Evolutionary conservation across 2,797 vertebrate species (phyloP).

Genomic region (Lepidocolaptes lacrymiger): DNA sequence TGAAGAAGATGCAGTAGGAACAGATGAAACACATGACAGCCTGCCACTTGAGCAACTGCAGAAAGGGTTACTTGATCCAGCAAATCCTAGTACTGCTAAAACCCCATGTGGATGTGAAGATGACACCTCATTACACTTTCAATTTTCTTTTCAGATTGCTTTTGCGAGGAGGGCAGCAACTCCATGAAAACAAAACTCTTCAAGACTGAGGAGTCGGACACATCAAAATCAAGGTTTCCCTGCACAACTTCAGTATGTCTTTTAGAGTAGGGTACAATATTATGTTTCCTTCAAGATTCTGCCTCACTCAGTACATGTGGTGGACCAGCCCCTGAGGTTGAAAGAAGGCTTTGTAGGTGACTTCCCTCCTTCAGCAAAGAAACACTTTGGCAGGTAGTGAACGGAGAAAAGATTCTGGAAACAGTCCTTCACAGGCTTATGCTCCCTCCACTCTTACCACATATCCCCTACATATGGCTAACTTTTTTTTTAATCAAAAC

Average conservation of each 20-base stretch:
- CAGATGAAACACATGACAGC: neutral
- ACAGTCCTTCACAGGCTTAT: neutral
- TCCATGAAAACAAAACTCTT: neutral
- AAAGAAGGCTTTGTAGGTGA: neutral
- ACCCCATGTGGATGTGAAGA: neutral
- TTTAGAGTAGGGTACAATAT: neutral
- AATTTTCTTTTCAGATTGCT: neutral
- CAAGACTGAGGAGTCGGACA: neutral
- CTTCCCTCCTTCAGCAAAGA: neutral
- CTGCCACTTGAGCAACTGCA: neutral
- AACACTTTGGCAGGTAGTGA: neutral
- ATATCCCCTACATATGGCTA: neutral
- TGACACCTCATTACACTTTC: neutral
- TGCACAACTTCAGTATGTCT: neutral
- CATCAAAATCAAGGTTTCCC: neutral
- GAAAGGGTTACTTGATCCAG: neutral
- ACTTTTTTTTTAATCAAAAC: neutral
- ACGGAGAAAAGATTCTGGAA: neutral
- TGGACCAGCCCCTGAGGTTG: neutral
- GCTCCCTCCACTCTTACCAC: neutral
- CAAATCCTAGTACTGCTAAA: neutral
- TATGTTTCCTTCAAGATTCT: neutral
- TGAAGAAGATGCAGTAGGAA: neutral
- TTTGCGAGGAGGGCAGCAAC: neutral
- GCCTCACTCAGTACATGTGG: neutral